A percentile compares a stretch with the other conserved stretches of the same genome.
phyloP scores from a whole-genome alignment of 2,113 vertebrate genomes.

The Cichladusa arquata region DNA sequence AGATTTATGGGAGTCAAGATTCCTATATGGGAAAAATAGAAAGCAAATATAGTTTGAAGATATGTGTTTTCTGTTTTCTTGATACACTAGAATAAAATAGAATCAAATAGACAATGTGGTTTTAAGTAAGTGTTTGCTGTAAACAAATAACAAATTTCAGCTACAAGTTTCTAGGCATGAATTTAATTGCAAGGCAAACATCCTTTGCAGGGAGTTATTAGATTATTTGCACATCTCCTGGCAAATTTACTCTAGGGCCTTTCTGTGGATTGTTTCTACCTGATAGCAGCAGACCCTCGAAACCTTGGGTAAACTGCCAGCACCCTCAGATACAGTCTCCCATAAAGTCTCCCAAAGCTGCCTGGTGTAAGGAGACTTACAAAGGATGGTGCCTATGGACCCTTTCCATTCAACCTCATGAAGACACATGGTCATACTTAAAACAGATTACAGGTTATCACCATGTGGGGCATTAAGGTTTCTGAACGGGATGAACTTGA shows the following conservation, averaged over 20 bases:
- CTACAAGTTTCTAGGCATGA: not conserved
- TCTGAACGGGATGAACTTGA: not conserved
- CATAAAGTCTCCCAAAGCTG: not conserved
- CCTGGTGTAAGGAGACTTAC: not conserved
- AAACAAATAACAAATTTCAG: not conserved
- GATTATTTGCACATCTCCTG: not conserved
- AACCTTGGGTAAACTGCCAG: not conserved
- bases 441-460: not conserved
- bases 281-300: not conserved
- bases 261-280: not conserved
- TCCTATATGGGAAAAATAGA: not conserved
- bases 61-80: not conserved
- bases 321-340: not conserved
- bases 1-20: not conserved
- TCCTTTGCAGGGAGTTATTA: not conserved
- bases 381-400: not conserved
- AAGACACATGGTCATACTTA: not conserved
- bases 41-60: not conserved
- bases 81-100: not conserved
- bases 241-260: not conserved
- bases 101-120: not conserved
- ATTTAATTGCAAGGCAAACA: not conserved
- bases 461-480: accelerated
- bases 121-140: not conserved
- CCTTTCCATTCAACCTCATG: not conserved